Evolutionary conservation across 2,797 vertebrate genomes (phyloP).

Genomic region (Clarias laeviceps): DNA sequence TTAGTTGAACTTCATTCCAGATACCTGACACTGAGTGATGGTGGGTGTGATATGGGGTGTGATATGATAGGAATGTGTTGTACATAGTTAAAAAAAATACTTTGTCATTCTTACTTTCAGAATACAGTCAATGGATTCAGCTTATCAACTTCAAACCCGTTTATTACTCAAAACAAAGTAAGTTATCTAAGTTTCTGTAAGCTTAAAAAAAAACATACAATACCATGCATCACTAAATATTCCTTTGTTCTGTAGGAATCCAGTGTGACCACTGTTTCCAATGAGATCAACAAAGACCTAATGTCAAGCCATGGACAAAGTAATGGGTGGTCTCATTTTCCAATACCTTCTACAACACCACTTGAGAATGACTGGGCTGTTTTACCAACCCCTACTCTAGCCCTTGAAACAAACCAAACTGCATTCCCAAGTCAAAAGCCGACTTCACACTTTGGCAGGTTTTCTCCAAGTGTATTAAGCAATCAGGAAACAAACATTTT

Average conservation of each 20-base stretch:
- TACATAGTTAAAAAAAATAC: not conserved
- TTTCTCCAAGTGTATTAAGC: slow-evolving; percentile 39
- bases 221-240: not conserved
- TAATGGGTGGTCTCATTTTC: not conserved
- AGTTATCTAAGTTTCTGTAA: not conserved
- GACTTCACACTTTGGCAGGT: not conserved
- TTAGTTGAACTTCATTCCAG: slow-evolving; percentile 16
- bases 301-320: slow-evolving; percentile 3
- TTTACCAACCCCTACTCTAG: slow-evolving; percentile 10
- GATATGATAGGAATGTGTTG: not conserved
- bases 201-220: not conserved
- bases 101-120: slow-evolving; percentile 45
- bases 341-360: not conserved
- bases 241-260: slow-evolving; percentile 58
- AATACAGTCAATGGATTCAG: slow-evolving; percentile 28
- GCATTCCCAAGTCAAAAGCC: not conserved
- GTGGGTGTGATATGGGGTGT: slow-evolving; percentile 17
- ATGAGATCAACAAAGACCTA: not conserved
- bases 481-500: slow-evolving; percentile 58
- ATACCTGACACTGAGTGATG: not conserved
- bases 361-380: slow-evolving; percentile 31
- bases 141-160: slow-evolving; percentile 48
- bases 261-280: not conserved
- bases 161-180: slow-evolving; percentile 56
- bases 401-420: slow-evolving; percentile 6